A percentile compares a stretch with the other conserved stretches of the same genome.
Conservation (phyloP, 2,113 vertebrate species). For the Hemicordylus capensis region DNA sequence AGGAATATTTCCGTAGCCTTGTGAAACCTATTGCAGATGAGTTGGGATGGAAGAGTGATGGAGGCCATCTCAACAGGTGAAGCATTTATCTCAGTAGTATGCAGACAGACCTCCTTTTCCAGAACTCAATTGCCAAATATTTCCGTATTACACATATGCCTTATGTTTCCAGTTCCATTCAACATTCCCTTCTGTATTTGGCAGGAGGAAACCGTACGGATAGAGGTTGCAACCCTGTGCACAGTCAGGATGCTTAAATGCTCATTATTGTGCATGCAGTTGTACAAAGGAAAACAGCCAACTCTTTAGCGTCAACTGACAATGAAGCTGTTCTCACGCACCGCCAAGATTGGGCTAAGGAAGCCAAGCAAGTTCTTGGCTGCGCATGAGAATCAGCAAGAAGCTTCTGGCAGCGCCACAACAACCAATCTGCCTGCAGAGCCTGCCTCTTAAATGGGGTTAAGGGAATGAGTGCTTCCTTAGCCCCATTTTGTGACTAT, state of each 20-base stretch:
- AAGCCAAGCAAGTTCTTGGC: too few relatives aligned
- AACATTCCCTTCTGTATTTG: not conserved
- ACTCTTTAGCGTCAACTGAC: not conserved
- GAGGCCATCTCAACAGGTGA: slow-evolving; percentile 73
- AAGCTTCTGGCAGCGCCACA: too few relatives aligned
- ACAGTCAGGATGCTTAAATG: not conserved
- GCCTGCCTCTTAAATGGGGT: too few relatives aligned
- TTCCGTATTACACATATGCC: not conserved
- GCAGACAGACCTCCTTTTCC: not conserved
- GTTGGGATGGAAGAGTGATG: slow-evolving; percentile 80
- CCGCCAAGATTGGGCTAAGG: too few relatives aligned
- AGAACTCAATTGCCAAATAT: not conserved
- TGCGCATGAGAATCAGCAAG: too few relatives aligned
- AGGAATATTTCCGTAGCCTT: slow-evolving; percentile 81
- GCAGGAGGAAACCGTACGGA: not conserved
- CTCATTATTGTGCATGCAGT: too few relatives aligned
- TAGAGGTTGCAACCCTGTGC: not conserved
- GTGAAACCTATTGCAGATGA: slow-evolving; percentile 74
- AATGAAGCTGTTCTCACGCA: too few relatives aligned
- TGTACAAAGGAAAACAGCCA: not conserved
- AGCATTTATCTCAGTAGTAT: slow-evolving; percentile 26
- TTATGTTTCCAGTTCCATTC: not conserved
- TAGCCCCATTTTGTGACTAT: too few relatives aligned
- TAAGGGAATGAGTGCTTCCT: too few relatives aligned
- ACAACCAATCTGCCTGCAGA: too few relatives aligned